Conservation (phyloP, 2,888 invertebrate genomes). For the Branchinecta sandiegonensis region DNA sequence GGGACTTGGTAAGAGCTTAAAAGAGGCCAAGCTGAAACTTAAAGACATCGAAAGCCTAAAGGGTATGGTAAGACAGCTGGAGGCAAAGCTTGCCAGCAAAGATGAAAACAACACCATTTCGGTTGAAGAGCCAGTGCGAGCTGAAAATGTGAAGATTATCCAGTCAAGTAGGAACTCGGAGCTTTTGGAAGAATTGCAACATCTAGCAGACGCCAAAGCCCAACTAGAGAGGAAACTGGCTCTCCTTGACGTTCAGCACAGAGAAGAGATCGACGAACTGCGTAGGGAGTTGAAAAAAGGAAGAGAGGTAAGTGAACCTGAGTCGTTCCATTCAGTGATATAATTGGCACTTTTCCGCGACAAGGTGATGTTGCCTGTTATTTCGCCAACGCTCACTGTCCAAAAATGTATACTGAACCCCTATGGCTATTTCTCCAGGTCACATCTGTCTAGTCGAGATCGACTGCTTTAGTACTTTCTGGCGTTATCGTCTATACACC, state of each 20-base stretch:
- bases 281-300: background rate
- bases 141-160: background rate
- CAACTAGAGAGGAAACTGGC: conserved; percentile 4
- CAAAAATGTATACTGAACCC: too few species aligned
- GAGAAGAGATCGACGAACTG: conserved; percentile 8
- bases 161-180: background rate
- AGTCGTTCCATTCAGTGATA: too few species aligned
- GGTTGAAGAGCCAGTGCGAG: background rate
- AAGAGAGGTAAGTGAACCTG: background rate
- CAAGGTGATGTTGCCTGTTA: too few species aligned
- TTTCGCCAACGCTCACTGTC: too few species aligned
- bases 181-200: background rate
- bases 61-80: background rate
- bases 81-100: background rate
- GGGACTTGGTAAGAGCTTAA: background rate
- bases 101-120: background rate
- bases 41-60: conserved; percentile 7
- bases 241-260: conserved; percentile 3
- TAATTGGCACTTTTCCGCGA: too few species aligned
- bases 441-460: too few species aligned
- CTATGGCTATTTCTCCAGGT: too few species aligned
- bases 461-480: too few species aligned
- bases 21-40: background rate
- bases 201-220: background rate
- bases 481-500: too few species aligned